These are phyloP conservation scores for Pan troglodytes DNA, from an alignment of 2,113 vertebrate species.

Conservation along the genomic window DNA sequence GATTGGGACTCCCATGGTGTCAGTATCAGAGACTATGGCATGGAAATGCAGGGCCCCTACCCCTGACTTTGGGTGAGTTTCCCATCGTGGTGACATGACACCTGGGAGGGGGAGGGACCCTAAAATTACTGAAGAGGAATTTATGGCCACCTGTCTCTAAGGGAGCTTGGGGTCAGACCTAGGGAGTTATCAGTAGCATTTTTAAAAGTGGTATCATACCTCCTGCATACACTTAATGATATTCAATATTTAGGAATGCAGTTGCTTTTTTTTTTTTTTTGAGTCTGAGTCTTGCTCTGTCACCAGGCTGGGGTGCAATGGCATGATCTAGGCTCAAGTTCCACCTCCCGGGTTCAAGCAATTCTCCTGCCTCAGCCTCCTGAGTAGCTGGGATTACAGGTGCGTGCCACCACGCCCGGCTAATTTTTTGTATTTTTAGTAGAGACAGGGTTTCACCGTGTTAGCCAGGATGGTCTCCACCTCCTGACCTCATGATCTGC, in stretches of 20 bases:
- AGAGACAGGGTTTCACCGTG: too few species aligned
- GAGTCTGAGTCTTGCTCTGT: neutral
- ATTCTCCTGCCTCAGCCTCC: too few species aligned
- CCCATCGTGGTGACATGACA: neutral
- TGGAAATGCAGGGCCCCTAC: neutral
- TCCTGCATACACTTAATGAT: neutral
- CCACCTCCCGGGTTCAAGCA: neutral
- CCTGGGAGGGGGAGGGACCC: neutral
- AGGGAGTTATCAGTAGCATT: too few species aligned
- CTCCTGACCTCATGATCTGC: too few species aligned
- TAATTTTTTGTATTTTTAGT: too few species aligned
- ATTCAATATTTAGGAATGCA: neutral
- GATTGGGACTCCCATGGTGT: neutral
- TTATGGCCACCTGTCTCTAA: neutral
- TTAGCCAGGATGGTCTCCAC: too few species aligned
- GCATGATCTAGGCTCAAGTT: neutral
- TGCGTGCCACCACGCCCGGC: accelerated
- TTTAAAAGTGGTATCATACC: neutral
- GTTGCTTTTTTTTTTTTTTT: neutral
- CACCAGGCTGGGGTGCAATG: neutral
- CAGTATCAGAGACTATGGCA: neutral
- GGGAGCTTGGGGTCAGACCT: neutral
- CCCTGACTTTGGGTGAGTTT: neutral
- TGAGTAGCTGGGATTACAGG: too few species aligned
- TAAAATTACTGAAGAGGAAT: neutral